These are phyloP conservation scores for Coendou prehensilis DNA, from an alignment of 2,797 vertebrate species.

Conservation along the genomic window DNA sequence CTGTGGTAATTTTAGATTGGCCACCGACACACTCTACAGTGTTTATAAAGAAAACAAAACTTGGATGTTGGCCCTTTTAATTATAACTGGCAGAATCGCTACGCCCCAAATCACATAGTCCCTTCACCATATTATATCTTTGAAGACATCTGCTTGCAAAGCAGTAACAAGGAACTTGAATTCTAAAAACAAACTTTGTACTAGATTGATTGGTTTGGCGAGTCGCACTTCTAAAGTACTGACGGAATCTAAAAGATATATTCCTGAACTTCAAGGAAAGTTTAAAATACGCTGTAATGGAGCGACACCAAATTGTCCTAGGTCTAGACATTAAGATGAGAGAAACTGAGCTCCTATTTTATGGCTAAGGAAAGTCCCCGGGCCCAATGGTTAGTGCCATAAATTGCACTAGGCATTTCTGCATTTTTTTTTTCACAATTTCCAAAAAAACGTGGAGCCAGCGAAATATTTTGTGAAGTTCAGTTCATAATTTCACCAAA, in stretches of 20 bases:
- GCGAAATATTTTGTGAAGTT: conserved; percentile 6
- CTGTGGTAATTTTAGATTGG: conserved; percentile 91
- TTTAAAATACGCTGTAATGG: conserved; percentile 69
- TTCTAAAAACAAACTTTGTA: conserved; percentile 83
- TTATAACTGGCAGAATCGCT: conserved; percentile 88
- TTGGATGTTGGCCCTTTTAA: conserved; percentile 90
- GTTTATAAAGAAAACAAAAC: conserved; percentile 92
- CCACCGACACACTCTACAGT: conserved; percentile 89
- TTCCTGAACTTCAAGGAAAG: conserved; percentile 80
- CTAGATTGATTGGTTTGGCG: conserved; percentile 81
- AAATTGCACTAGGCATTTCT: conserved; percentile 21
- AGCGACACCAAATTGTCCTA: conserved; percentile 27
- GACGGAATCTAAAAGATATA: conserved; percentile 76
- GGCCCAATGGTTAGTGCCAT: not conserved
- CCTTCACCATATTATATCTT: conserved; percentile 85
- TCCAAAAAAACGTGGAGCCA: conserved; percentile 7
- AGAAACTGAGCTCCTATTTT: not conserved
- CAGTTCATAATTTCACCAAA: not conserved
- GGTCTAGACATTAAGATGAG: conserved; percentile 41
- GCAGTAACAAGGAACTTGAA: conserved; percentile 77
- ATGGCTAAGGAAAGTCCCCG: not conserved
- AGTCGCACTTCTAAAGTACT: conserved; percentile 77
- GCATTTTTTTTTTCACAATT: not conserved
- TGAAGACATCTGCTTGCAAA: conserved; percentile 86
- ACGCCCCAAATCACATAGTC: conserved; percentile 88